phyloP scores from a whole-genome alignment of 1,140 invertebrate genomes.

The Euwallacea similis region DNA sequence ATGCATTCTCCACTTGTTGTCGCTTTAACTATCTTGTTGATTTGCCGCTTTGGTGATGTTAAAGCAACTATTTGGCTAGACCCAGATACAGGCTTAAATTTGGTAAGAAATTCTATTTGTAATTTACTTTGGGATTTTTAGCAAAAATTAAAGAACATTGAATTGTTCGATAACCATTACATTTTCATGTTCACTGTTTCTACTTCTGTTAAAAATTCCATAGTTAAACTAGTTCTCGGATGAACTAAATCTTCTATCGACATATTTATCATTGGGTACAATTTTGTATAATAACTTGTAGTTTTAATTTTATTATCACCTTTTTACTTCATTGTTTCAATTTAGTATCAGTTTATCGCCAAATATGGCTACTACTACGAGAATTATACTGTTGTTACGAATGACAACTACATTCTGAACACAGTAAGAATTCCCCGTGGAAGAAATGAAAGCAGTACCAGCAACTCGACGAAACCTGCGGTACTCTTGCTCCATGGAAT shows the following conservation, averaged over 20 bases:
- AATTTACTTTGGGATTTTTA: not conserved
- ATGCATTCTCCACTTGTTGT: too few species aligned
- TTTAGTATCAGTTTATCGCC: conserved; percentile 52
- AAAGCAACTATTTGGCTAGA: not conserved
- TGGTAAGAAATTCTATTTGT: not conserved
- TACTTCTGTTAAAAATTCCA: too few species aligned
- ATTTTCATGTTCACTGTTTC: not conserved
- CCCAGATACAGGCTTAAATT: conserved; percentile 9
- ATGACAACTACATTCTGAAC: conserved; percentile 73
- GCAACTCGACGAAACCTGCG: not conserved
- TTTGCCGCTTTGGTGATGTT: not conserved
- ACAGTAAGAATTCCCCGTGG: conserved; percentile 66
- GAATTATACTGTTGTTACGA: conserved; percentile 64
- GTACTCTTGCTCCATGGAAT: conserved; percentile 13
- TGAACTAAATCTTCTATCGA: too few species aligned
- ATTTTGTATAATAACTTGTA: too few species aligned
- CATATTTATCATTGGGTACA: too few species aligned
- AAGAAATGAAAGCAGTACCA: conserved; percentile 16
- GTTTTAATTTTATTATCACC: too few species aligned
- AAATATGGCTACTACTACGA: conserved; percentile 64
- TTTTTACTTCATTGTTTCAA: not conserved
- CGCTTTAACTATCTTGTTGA: not conserved
- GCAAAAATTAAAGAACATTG: not conserved
- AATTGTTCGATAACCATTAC: not conserved
- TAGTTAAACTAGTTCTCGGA: too few species aligned